Evolutionary conservation across 2,888 invertebrate species (phyloP).

Genomic region (Cataglyphis altisquamis): DNA sequence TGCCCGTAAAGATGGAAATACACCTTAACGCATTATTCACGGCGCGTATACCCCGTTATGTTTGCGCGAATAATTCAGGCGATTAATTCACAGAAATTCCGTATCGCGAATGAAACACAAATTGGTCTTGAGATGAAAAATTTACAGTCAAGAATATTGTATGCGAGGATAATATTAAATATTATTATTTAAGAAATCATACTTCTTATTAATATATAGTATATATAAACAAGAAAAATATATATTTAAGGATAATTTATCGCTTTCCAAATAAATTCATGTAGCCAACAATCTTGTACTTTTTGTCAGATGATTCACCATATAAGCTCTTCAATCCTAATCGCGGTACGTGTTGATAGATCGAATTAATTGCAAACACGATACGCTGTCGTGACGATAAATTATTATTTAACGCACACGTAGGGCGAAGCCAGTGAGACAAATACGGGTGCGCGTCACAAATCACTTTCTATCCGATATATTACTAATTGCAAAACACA

Average conservation of each 20-base stretch:
- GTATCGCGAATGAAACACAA: neutral
- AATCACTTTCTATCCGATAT: constrained; percentile 41
- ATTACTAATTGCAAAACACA: constrained; percentile 33
- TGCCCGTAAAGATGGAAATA: constrained; percentile 41
- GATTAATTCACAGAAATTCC: constrained; percentile 26
- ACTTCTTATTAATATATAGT: neutral
- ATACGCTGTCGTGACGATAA: constrained; percentile 30
- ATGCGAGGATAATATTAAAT: neutral
- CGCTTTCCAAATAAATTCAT: neutral
- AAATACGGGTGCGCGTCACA: constrained; percentile 24
- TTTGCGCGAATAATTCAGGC: constrained; percentile 28
- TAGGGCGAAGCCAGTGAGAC: constrained; percentile 4
- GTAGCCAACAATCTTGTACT: neutral
- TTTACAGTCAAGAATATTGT: neutral
- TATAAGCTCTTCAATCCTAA: constrained; percentile 18
- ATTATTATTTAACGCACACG: constrained; percentile 47
- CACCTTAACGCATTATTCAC: constrained; percentile 45
- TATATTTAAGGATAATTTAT: neutral
- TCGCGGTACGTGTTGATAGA: neutral
- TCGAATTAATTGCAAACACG: constrained; percentile 36
- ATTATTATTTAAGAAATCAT: neutral
- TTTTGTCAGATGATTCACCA: neutral
- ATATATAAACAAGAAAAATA: neutral
- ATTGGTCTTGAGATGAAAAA: neutral
- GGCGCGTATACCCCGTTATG: constrained; percentile 3